These are phyloP conservation scores for Argya squamiceps DNA, from an alignment of 2,797 vertebrate species.

Conservation along the genomic window DNA sequence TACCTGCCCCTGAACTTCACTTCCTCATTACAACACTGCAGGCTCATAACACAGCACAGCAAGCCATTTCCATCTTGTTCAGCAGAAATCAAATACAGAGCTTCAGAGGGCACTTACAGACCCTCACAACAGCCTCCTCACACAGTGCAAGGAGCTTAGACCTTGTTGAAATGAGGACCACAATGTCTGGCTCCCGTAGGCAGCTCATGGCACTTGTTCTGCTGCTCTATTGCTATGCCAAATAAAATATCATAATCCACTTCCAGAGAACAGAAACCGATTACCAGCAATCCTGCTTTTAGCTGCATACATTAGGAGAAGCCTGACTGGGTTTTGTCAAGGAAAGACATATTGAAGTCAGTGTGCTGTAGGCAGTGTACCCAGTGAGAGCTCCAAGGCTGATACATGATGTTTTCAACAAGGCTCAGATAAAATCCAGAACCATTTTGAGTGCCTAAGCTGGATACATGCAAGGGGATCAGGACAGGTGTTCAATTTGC, in stretches of 20 bases:
- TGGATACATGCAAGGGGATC: neutral
- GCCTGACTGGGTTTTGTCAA: neutral
- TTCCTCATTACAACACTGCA: neutral
- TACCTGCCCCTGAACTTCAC: neutral
- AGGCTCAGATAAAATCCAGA: neutral
- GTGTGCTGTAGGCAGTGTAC: neutral
- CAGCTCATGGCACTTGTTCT: neutral
- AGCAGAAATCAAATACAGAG: neutral
- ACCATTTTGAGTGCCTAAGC: neutral
- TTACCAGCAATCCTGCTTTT: neutral
- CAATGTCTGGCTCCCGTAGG: neutral
- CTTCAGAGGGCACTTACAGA: neutral
- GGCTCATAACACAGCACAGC: neutral
- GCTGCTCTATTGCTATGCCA: neutral
- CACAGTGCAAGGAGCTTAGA: neutral
- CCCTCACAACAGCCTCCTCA: neutral
- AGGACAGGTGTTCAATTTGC: neutral
- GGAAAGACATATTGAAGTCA: fast-evolving
- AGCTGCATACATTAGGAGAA: neutral
- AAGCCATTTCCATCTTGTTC: neutral
- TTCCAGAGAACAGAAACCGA: neutral
- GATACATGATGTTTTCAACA: neutral
- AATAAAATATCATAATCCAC: neutral
- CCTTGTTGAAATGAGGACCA: neutral
- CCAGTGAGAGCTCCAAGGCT: neutral